Percentiles rank a stretch among this genome's conserved stretches.
These are phyloP conservation scores for Corella eumyota DNA, from an alignment of 23 tunicate genomes.

Conservation along the genomic window DNA sequence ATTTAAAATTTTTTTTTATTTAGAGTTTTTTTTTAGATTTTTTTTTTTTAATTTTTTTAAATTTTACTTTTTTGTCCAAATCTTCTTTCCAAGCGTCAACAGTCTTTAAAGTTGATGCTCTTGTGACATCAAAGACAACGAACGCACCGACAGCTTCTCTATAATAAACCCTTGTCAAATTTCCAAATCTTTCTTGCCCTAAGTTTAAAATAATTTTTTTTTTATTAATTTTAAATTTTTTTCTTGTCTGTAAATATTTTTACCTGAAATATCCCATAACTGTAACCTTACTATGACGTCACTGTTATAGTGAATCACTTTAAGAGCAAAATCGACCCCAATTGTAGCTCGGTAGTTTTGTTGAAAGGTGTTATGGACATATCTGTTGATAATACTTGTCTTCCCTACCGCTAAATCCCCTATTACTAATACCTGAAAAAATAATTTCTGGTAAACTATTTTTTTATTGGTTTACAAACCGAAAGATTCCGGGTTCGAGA, in stretches of 20 bases:
- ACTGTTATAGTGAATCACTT: conserved; percentile 59
- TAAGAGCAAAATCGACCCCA: conserved; percentile 81
- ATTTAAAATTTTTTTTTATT: no score
- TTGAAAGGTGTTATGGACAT: conserved; percentile 59
- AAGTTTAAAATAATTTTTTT: no score
- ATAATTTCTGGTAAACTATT: no score
- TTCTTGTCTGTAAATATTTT: no score
- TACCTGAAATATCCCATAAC: conserved; percentile 83
- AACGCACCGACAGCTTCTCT: conserved; percentile 83
- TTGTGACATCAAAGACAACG: conserved; percentile 60
- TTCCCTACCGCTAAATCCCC: conserved; percentile 79
- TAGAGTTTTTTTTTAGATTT: no score
- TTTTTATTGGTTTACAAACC: no score
- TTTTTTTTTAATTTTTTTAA: no score
- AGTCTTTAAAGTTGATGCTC: conserved; percentile 53
- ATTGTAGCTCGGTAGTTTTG: conserved; percentile 69
- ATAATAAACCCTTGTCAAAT: conserved; percentile 79
- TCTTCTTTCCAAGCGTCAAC: conserved; percentile 74
- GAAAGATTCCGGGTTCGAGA: no score
- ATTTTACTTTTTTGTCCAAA: conserved; percentile 56
- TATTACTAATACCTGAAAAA: conserved; percentile 61
- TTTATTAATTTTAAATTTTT: no score
- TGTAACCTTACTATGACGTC: conserved; percentile 54
- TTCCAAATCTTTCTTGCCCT: conserved; percentile 85
- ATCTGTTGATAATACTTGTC: conserved; percentile 55